Base-by-base conservation (phyloP, 2,888 invertebrate genomes). In the Mycogona germanica region DNA sequence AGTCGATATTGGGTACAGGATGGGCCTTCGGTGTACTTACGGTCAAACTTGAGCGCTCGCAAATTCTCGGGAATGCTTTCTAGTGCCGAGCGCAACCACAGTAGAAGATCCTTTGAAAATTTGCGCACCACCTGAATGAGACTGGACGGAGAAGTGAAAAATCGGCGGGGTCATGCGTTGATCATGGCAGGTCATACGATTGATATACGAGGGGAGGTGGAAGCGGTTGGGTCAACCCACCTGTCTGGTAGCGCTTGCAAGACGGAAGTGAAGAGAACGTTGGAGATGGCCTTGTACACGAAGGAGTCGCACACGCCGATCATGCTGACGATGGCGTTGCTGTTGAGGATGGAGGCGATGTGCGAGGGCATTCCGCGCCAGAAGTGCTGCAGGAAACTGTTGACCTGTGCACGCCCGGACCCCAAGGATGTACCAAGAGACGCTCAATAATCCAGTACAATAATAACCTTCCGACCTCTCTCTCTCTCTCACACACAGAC, bases 221-320 rank as follows among this genome's bases (percentile, higher is more conserved):
- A n/a, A n/a, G n/a, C n/a, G n/a, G n/a, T n/a, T n/a, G n/a, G 21
- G 2, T 25, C n/a, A 2, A 32, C 45, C 26, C 52, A 70, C 70
- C 70, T 71, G 57, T 71, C 70, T 3, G 70, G 68, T 19, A 71
- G 56, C 3, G 69, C 62, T 60, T 72, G 71, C 26, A 70, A 60
- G 4, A 71, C 67, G 7, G 72, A 68, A 2, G 73, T 72, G 64
- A 73, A 66, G 47, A 74, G 64, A 12, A 71, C 71, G 32, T 65
- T 67, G 17, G 70, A 66, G 23, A 74, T 65, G 19, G 72, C 67
- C 54, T 68, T 67, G 63, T 73, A 74, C 28, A 73, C 64, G 44
- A 73, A 71, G 47, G 69, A 67, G 62, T 74, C 73, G 62, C 73
- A 74, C 9, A 72, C 69, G 2, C 71, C 73, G 3, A 74, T 69